Conservation (phyloP, 23 tunicate species). For the Diplosoma virens region DNA sequence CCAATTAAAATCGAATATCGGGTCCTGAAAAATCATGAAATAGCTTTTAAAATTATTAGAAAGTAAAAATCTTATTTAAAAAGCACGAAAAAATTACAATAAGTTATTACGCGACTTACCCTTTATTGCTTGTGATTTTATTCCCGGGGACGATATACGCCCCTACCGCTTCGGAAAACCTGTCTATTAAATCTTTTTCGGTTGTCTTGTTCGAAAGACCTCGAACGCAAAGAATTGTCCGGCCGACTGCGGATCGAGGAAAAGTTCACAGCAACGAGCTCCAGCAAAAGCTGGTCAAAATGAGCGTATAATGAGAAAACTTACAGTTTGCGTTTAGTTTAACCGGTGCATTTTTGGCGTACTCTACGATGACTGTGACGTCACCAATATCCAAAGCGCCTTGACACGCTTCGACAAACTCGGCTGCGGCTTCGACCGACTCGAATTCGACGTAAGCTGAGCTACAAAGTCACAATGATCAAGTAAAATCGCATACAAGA, state of each 20-base stretch:
- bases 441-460: constrained; percentile 64
- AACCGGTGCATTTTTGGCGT: too few species aligned
- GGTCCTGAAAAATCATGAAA: not conserved
- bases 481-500: too few species aligned
- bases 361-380: too few species aligned
- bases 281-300: too few species aligned
- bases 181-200: not conserved
- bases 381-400: too few species aligned
- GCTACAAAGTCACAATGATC: constrained; percentile 18
- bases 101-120: too few species aligned
- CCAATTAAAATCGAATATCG: too few species aligned
- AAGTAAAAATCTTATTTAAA: not conserved
- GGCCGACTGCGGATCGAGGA: not conserved
- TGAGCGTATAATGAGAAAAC: too few species aligned
- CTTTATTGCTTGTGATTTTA: not conserved
- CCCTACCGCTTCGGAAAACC: not conserved
- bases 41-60: not conserved
- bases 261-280: not conserved
- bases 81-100: not conserved
- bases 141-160: not conserved
- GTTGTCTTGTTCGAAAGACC: not conserved
- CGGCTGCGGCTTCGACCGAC: constrained; percentile 40
- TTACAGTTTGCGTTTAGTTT: too few species aligned
- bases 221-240: constrained; percentile 1
- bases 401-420: too few species aligned